Evolutionary conservation across 2,797 vertebrate genomes (phyloP).

Genomic region (Coluber constrictor): DNA sequence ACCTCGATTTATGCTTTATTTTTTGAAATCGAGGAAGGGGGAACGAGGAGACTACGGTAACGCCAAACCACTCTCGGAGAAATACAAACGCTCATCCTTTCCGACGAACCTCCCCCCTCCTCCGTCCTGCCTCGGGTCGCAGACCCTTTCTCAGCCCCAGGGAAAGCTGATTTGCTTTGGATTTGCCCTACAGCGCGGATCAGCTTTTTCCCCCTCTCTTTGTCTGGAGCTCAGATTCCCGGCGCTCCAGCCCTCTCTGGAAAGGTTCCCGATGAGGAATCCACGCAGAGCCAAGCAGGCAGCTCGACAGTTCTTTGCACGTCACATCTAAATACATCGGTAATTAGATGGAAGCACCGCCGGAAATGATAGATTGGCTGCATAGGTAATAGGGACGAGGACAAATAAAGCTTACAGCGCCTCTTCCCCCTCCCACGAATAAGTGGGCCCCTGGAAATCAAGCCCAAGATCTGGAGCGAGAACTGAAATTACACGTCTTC

Average conservation of each 20-base stretch:
- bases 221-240: conserved; percentile 69
- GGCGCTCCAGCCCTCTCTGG: conserved; percentile 68
- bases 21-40: conserved; percentile 34
- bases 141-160: conserved; percentile 57
- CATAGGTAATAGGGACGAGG: conserved; percentile 67
- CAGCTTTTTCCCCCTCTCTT: conserved; percentile 68
- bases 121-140: conserved; percentile 54
- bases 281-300: conserved; percentile 60
- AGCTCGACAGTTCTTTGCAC: conserved; percentile 65
- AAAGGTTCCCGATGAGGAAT: conserved; percentile 68
- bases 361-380: conserved; percentile 72
- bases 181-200: conserved; percentile 65
- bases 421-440: conserved; percentile 30
- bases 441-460: conserved; percentile 40
- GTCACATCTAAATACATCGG: conserved; percentile 69
- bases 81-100: conserved; percentile 44
- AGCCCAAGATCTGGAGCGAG: conserved; percentile 31
- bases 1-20: conserved; percentile 18
- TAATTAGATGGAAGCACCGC: conserved; percentile 69
- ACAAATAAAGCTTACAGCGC: conserved; percentile 62
- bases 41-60: not conserved
- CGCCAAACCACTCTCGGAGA: not conserved
- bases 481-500: conserved; percentile 46
- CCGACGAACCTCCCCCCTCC: conserved; percentile 40
- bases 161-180: conserved; percentile 68